Evolutionary conservation across 1,140 invertebrate genomes (phyloP).

Genomic region (Lepidurus couesii): DNA sequence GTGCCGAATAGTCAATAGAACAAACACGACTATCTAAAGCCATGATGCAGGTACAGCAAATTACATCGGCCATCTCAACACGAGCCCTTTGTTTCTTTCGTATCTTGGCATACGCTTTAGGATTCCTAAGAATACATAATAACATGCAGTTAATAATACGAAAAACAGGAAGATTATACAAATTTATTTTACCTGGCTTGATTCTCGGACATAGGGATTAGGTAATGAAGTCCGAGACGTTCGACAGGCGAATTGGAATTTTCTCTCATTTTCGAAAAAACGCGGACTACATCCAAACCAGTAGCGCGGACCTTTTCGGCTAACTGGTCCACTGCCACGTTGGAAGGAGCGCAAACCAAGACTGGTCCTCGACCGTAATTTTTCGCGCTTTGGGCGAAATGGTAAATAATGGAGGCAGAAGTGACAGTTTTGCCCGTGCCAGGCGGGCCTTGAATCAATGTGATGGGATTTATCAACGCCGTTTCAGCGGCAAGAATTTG

Average conservation of each 20-base stretch:
- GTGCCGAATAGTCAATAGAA: neutral
- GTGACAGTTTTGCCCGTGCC: conserved; percentile 34
- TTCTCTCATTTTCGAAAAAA: neutral
- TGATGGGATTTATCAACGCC: neutral
- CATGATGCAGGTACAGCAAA: conserved; percentile 34
- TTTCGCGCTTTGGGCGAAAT: neutral
- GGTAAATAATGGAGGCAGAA: conserved; percentile 25
- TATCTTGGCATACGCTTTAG: no score
- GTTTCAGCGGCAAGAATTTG: neutral
- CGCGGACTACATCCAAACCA: conserved; percentile 1
- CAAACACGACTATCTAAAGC: conserved; percentile 26
- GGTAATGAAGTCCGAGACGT: neutral
- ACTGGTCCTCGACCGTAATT: neutral
- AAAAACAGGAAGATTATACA: neutral
- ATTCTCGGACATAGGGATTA: neutral
- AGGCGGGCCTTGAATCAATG: conserved; percentile 25
- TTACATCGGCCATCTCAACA: conserved; percentile 22
- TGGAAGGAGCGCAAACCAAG: conserved; percentile 30
- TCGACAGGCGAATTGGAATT: neutral
- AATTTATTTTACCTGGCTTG: conserved; percentile 21
- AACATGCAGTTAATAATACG: no score
- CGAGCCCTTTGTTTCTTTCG: no score
- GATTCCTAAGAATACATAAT: no score
- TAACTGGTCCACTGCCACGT: conserved; percentile 35
- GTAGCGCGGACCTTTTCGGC: neutral